These are phyloP conservation scores for Caradrina kadenii DNA, from an alignment of 2,888 invertebrate species.

Conservation along the genomic window DNA sequence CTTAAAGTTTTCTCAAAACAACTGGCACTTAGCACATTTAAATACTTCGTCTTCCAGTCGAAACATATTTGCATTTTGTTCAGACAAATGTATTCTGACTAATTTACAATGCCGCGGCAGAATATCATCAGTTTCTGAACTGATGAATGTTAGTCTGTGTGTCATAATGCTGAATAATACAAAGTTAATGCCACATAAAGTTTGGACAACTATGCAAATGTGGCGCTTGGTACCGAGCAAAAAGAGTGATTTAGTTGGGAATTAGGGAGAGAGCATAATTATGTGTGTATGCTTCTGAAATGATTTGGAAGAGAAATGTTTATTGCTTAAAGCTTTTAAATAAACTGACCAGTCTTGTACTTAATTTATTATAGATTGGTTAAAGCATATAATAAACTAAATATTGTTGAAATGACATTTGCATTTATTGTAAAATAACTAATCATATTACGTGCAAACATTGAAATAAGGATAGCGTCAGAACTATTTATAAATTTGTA, in stretches of 20 bases:
- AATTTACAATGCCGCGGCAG: constrained; percentile 52
- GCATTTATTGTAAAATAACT: too few species aligned
- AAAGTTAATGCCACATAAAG: constrained; percentile 54
- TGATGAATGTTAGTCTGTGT: constrained; percentile 56
- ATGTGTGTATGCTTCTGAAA: constrained; percentile 24
- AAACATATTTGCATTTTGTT: constrained; percentile 61
- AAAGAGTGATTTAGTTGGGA: constrained; percentile 53
- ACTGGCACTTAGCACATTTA: constrained; percentile 77
- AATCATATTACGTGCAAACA: too few species aligned
- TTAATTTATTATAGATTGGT: too few species aligned
- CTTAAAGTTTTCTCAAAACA: constrained; percentile 38
- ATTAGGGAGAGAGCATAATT: constrained; percentile 27
- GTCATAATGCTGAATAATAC: constrained; percentile 54
- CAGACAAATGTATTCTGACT: constrained; percentile 58
- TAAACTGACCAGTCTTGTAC: background rate
- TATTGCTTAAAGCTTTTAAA: background rate
- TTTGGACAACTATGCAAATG: constrained; percentile 61
- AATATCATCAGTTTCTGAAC: constrained; percentile 59
- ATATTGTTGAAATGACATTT: too few species aligned
- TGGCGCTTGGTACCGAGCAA: constrained; percentile 31
- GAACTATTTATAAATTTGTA: too few species aligned
- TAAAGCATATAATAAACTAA: too few species aligned
- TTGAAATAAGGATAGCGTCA: too few species aligned
- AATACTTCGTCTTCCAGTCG: constrained; percentile 50
- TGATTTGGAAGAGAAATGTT: constrained; percentile 7